Percentiles rank a stretch among this genome's conserved stretches.
Evolutionary conservation across 1,140 invertebrate genomes (phyloP).

Genomic region (Geopemphigus sp.): DNA sequence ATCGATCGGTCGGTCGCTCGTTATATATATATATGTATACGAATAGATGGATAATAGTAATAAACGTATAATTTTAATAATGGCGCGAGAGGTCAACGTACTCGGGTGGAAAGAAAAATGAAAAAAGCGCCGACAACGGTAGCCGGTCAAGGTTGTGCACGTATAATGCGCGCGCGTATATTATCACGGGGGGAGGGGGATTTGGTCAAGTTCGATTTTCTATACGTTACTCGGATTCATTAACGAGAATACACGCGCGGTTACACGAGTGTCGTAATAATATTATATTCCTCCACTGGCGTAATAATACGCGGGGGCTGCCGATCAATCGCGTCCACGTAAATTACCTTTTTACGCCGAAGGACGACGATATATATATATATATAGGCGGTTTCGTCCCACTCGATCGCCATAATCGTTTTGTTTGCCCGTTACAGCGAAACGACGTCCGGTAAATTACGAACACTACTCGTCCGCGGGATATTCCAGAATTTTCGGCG

Average conservation of each 20-base stretch:
- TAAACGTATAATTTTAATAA: too few relatives aligned
- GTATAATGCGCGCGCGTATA: neutral
- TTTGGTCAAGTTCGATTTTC: slow-evolving; percentile 44
- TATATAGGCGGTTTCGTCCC: too few relatives aligned
- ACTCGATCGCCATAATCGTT: too few relatives aligned
- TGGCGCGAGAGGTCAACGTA: slow-evolving; percentile 14
- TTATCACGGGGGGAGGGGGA: neutral
- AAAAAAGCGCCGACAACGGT: neutral
- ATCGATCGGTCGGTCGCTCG: neutral
- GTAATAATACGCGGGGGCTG: too few relatives aligned
- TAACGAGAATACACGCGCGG: too few relatives aligned
- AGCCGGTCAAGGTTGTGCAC: slow-evolving; percentile 8
- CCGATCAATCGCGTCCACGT: neutral
- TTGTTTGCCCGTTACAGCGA: too few relatives aligned
- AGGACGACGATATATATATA: too few relatives aligned
- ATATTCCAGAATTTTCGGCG: too few relatives aligned
- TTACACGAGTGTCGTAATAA: too few relatives aligned
- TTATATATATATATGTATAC: neutral
- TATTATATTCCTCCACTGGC: too few relatives aligned
- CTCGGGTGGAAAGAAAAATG: neutral
- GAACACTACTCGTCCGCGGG: too few relatives aligned
- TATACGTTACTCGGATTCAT: neutral
- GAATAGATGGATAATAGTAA: neutral
- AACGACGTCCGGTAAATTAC: too few relatives aligned
- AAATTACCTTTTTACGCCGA: neutral